Evolutionary conservation across 2,113 vertebrate species (phyloP).

Genomic region (Athene cunicularia): DNA sequence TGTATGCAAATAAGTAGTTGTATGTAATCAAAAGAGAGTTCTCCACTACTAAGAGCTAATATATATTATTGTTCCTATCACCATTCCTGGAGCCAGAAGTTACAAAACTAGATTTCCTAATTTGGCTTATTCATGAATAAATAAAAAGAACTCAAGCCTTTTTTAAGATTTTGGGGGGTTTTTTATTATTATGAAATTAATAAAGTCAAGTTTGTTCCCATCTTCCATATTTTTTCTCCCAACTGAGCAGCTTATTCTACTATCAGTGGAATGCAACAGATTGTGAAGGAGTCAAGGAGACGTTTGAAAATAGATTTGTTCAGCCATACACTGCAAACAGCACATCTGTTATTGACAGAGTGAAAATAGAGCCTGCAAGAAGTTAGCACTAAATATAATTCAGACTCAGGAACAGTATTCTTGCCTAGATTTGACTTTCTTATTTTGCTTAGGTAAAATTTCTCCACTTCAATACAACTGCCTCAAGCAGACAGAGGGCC

Average conservation of each 20-base stretch:
- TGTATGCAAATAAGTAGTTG: constrained; percentile 6
- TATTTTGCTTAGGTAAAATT: constrained; percentile 17
- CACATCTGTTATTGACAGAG: constrained; percentile 55
- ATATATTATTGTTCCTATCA: constrained; percentile 11
- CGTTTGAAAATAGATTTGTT: constrained; percentile 40
- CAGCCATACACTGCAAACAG: constrained; percentile 14
- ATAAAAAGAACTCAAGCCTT: background rate
- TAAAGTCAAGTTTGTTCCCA: background rate
- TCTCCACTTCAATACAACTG: background rate
- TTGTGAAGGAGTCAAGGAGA: constrained; percentile 35
- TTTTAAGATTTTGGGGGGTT: background rate
- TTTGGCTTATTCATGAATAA: background rate
- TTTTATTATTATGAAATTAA: background rate
- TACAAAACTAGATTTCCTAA: background rate
- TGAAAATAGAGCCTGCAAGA: constrained; percentile 25
- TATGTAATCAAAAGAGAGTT: constrained; percentile 5
- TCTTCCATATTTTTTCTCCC: background rate
- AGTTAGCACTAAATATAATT: constrained; percentile 12
- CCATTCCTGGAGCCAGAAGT: background rate
- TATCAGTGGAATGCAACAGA: constrained; percentile 19
- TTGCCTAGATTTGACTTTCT: constrained; percentile 7
- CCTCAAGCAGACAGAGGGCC: background rate
- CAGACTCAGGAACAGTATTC: background rate
- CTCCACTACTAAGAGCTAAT: background rate
- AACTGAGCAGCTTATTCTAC: background rate